phyloP scores from a whole-genome alignment of 2,888 invertebrate genomes.

The Ypsolopha sequella region DNA sequence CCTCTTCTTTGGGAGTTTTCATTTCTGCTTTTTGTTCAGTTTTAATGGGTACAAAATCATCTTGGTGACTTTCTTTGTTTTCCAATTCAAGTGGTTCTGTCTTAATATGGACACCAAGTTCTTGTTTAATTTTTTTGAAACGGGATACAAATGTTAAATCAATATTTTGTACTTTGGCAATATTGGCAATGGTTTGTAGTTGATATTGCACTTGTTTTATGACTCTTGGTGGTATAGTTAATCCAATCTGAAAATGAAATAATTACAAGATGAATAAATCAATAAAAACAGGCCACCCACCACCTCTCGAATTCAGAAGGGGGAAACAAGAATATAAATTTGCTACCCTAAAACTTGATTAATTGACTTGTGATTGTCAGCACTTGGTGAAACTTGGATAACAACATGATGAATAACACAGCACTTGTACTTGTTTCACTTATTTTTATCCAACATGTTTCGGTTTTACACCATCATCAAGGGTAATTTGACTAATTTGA shows the following conservation, averaged over 20 bases:
- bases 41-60: neutral
- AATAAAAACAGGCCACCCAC: no score
- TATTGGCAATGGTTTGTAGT: conserved; percentile 26
- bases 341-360: no score
- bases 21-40: no score
- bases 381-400: no score
- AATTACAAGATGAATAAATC: neutral
- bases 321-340: no score
- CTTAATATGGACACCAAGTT: neutral
- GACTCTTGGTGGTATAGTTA: conserved; percentile 34
- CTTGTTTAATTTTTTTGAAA: neutral
- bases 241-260: conserved; percentile 34
- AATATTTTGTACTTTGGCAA: conserved; percentile 30
- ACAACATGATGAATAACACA: no score
- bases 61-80: conserved; percentile 7
- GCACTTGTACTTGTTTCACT: no score
- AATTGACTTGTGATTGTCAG: no score
- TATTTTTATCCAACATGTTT: no score
- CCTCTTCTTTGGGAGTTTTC: neutral
- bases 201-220: conserved; percentile 26
- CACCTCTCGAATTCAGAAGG: no score
- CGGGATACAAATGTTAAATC: conserved; percentile 15
- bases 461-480: no score
- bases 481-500: no score
- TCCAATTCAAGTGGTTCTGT: neutral